Conservation (phyloP, 2,888 invertebrate genomes). For the Drosophila mayaguana region DNA sequence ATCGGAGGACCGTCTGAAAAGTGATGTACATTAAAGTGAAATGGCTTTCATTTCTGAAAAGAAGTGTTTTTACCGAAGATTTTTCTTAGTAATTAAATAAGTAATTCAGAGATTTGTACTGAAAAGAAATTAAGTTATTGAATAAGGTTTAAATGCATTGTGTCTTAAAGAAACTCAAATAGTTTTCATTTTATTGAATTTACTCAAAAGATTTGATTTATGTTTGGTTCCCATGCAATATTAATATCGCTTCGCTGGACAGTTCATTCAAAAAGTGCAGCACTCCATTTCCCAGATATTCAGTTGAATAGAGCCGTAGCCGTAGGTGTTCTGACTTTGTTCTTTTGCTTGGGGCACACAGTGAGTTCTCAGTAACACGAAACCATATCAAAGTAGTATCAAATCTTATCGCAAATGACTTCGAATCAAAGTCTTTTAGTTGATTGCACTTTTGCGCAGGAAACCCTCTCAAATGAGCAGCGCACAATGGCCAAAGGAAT, state of each 20-base stretch:
- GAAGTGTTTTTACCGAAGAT: not conserved
- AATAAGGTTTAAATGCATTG: not conserved
- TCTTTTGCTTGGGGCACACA: not conserved
- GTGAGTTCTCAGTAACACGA: slow-evolving; percentile 49
- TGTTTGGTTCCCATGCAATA: slow-evolving; percentile 34
- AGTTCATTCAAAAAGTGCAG: slow-evolving; percentile 16
- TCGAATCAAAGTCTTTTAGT: slow-evolving; percentile 46
- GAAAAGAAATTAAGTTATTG: not conserved
- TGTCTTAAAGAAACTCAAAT: not conserved
- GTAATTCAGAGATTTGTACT: not conserved
- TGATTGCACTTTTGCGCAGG: slow-evolving; percentile 45
- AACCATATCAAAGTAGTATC: slow-evolving; percentile 37
- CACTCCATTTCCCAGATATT: slow-evolving; percentile 39
- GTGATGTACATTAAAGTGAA: not conserved
- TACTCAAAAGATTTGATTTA: not conserved
- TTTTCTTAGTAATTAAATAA: no score
- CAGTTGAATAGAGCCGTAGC: slow-evolving; percentile 37
- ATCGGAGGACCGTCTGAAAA: not conserved
- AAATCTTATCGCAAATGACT: slow-evolving; percentile 3
- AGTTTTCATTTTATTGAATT: not conserved
- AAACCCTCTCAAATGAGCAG: slow-evolving; percentile 52
- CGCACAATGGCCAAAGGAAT: slow-evolving; percentile 3
- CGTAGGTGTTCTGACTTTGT: slow-evolving; percentile 39
- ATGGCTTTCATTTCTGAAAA: not conserved
- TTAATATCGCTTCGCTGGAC: slow-evolving; percentile 20